These are phyloP conservation scores for Toxotes lorentzi DNA, from an alignment of 2,797 vertebrate species.

Conservation along the genomic window DNA sequence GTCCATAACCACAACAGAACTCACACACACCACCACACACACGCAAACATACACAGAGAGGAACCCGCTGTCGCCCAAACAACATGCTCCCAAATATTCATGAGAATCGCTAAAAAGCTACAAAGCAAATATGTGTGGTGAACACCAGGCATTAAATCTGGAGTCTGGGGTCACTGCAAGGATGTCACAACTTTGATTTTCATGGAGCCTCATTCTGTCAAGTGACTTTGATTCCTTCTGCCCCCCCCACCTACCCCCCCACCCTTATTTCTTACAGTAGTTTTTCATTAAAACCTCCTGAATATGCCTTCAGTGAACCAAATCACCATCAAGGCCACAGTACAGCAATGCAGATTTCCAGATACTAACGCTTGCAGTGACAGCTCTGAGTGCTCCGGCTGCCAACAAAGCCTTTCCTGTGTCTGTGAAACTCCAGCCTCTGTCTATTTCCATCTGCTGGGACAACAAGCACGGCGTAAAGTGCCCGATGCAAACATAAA, in stretches of 20 bases:
- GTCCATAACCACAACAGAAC: conserved; percentile 77
- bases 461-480: conserved; percentile 77
- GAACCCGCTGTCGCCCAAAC: conserved; percentile 75
- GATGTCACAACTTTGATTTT: conserved; percentile 76
- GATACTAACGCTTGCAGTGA: conserved; percentile 48
- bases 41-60: conserved; percentile 68
- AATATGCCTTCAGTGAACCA: conserved; percentile 27
- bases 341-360: conserved; percentile 36
- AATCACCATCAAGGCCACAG: conserved; percentile 22
- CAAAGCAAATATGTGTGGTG: conserved; percentile 84
- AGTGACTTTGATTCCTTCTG: conserved; percentile 59
- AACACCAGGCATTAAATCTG: conserved; percentile 72
- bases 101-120: conserved; percentile 67
- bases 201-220: conserved; percentile 59
- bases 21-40: conserved; percentile 59
- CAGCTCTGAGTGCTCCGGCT: conserved; percentile 28
- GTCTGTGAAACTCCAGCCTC: conserved; percentile 73
- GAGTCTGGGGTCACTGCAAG: conserved; percentile 64
- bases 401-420: conserved; percentile 67
- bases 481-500: conserved; percentile 75
- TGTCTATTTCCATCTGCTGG: conserved; percentile 75
- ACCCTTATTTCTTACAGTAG: conserved; percentile 43
- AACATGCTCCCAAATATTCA: conserved; percentile 76
- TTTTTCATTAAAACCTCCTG: conserved; percentile 62
- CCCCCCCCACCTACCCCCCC: too few species aligned